phyloP scores from a whole-genome alignment of 1,140 invertebrate genomes.

The Diorhabda elongata region DNA sequence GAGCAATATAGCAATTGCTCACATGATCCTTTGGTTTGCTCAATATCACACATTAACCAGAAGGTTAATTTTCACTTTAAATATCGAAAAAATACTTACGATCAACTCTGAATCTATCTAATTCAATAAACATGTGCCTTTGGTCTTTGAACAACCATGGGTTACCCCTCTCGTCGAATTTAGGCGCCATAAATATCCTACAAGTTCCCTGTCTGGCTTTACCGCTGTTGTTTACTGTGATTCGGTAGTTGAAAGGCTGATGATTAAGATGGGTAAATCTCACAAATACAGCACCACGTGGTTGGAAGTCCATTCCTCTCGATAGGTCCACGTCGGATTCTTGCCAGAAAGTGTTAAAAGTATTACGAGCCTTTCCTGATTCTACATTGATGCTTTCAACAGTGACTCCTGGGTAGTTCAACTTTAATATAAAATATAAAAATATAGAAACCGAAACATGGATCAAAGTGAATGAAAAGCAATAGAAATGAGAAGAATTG shows the following conservation, averaged over 20 bases:
- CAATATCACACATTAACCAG: too few species aligned
- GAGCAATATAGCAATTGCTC: too few species aligned
- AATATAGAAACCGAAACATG: neutral
- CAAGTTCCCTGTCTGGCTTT: conserved; percentile 57
- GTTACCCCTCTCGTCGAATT: conserved; percentile 62
- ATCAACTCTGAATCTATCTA: conserved; percentile 68
- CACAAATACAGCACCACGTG: conserved; percentile 64
- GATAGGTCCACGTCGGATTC: conserved; percentile 69
- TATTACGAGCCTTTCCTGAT: conserved; percentile 49
- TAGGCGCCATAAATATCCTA: conserved; percentile 73
- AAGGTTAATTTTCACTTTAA: too few species aligned
- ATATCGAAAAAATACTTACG: neutral
- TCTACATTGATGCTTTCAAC: neutral
- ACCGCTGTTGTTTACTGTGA: conserved; percentile 59
- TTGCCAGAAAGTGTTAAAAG: conserved; percentile 66
- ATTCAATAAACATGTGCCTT: conserved; percentile 67
- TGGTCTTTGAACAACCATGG: conserved; percentile 62
- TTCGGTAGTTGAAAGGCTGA: conserved; percentile 60
- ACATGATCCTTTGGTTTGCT: too few species aligned
- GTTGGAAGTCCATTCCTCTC: conserved; percentile 71
- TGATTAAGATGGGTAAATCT: conserved; percentile 74
- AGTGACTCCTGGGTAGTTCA: conserved; percentile 5
- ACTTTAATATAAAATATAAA: conserved; percentile 3
- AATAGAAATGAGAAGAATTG: too few species aligned
- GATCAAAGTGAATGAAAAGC: too few species aligned